These are phyloP conservation scores for Crocodylus rhombifer DNA, from an alignment of 2,797 vertebrate species.

Conservation along the genomic window DNA sequence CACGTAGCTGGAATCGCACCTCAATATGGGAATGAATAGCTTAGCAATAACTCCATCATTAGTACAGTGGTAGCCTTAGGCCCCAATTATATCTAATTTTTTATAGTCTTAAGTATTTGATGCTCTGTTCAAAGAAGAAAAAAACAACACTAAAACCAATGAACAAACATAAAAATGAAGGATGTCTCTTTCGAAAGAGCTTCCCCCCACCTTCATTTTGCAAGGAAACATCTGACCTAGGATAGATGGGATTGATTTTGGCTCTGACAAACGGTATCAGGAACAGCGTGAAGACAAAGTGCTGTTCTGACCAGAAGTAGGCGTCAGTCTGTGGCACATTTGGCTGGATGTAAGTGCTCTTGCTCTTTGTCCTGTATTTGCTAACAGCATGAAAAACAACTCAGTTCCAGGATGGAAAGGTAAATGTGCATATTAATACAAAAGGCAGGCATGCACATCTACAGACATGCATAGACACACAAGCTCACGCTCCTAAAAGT, in stretches of 20 bases:
- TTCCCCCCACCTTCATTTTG: background rate
- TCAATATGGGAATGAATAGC: background rate
- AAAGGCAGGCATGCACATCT: background rate
- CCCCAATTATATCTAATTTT: conserved; percentile 28
- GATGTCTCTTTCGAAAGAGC: background rate
- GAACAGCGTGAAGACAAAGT: background rate
- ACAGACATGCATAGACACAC: background rate
- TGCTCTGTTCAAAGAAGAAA: background rate
- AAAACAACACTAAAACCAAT: conserved; percentile 2
- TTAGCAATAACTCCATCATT: conserved; percentile 17
- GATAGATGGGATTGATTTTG: conserved; percentile 42
- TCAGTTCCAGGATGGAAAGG: background rate
- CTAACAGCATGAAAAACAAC: conserved; percentile 15
- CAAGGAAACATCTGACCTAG: conserved; percentile 52
- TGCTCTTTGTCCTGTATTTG: background rate
- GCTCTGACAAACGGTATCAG: conserved; percentile 8
- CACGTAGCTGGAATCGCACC: background rate
- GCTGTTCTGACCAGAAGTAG: background rate
- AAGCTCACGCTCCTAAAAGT: background rate
- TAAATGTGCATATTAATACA: background rate
- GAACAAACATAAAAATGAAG: conserved; percentile 14
- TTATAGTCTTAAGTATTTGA: conserved; percentile 20
- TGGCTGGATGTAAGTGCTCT: background rate
- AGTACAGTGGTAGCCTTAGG: background rate
- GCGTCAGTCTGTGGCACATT: conserved; percentile 56